phyloP scores from a whole-genome alignment of 2,797 vertebrate genomes.

The Pygocentrus nattereri region DNA sequence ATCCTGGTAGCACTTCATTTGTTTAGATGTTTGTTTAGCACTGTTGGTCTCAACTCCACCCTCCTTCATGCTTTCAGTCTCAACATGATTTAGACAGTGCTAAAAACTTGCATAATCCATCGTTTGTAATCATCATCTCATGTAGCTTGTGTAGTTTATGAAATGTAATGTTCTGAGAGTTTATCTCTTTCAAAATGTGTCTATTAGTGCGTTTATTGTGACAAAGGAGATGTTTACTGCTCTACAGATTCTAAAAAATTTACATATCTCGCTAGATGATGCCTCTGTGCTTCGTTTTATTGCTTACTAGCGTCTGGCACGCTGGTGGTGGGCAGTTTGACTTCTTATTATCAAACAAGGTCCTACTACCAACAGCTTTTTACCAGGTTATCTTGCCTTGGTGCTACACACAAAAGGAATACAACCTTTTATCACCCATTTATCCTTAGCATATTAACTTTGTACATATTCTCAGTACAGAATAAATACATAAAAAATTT shows the following conservation, averaged over 20 bases:
- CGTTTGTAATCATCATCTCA: conserved; percentile 14
- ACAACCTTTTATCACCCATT: conserved; percentile 42
- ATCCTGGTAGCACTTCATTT: conserved; percentile 67
- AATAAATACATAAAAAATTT: no score
- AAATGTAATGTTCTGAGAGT: neutral
- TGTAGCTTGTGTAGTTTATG: neutral
- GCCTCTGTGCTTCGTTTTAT: conserved; percentile 21
- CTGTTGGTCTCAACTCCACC: neutral
- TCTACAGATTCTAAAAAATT: conserved; percentile 61
- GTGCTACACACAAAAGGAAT: conserved; percentile 52
- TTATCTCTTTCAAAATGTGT: neutral
- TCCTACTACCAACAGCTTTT: conserved; percentile 56
- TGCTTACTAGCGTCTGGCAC: conserved; percentile 68
- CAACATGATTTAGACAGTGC: neutral
- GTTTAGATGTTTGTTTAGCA: no score
- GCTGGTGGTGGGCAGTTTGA: conserved; percentile 64
- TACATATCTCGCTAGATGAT: conserved; percentile 5
- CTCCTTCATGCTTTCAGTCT: conserved; percentile 33
- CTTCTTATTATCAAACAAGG: conserved; percentile 61
- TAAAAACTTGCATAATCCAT: neutral
- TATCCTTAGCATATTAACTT: conserved; percentile 49
- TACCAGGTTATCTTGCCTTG: conserved; percentile 53
- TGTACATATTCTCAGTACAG: conserved; percentile 52
- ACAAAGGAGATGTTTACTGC: conserved; percentile 75
- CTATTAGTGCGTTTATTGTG: conserved; percentile 27